Conservation (phyloP, 2,113 vertebrate genomes). For the Ptilonorhynchus violaceus region DNA sequence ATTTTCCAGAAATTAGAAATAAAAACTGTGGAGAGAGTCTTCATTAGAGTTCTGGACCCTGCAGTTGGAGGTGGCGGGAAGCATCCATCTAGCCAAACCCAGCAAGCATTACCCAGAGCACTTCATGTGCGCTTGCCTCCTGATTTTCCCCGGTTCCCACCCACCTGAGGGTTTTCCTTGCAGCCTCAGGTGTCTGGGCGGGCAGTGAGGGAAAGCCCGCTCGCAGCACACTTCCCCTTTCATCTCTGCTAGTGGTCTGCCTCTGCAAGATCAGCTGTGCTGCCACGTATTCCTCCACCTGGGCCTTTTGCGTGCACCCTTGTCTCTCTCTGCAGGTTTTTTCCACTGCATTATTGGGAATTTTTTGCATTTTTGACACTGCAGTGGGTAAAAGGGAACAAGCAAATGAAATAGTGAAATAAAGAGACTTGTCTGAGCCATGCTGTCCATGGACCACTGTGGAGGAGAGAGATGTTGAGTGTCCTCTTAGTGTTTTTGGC, state of each 20-base stretch:
- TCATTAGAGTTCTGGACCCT: not conserved
- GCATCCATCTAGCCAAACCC: not conserved
- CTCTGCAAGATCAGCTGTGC: not conserved
- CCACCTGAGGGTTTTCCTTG: slow-evolving; percentile 27
- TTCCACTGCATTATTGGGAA: not conserved
- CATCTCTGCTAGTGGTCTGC: not conserved
- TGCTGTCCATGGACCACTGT: accelerated
- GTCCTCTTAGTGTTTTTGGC: not conserved
- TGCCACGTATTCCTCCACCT: not conserved
- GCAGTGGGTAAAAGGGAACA: not conserved
- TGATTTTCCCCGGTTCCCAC: not conserved
- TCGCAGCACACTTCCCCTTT: slow-evolving; percentile 64
- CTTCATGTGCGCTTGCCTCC: not conserved
- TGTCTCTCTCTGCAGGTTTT: not conserved
- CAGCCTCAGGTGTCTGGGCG: slow-evolving; percentile 32
- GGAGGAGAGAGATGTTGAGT: not conserved
- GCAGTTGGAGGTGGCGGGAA: accelerated
- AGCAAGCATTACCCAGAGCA: not conserved
- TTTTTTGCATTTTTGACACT: not conserved
- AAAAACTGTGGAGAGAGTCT: not conserved
- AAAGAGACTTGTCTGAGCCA: not conserved
- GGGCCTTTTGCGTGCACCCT: not conserved
- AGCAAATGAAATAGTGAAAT: not conserved
- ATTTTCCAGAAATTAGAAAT: not conserved
- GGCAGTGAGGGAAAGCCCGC: slow-evolving; percentile 61